Conservation (phyloP, 1,140 invertebrate species). For the Drosophila sp. region DNA sequence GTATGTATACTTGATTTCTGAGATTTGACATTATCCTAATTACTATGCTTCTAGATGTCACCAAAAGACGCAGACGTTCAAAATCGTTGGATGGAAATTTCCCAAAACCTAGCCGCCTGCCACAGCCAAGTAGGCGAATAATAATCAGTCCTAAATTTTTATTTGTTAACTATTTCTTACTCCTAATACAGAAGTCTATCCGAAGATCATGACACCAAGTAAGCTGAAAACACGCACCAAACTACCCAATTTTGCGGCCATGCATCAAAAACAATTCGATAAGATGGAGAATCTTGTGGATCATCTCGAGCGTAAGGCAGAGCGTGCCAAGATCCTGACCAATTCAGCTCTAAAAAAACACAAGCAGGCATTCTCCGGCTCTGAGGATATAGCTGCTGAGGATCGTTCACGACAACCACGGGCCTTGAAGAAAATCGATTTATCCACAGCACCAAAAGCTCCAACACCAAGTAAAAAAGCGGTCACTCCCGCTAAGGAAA, state of each 20-base stretch:
- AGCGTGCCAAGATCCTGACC: slow-evolving; percentile 83
- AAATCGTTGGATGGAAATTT: slow-evolving; percentile 54
- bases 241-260: slow-evolving; percentile 86
- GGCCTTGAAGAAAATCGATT: slow-evolving; percentile 41
- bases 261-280: slow-evolving; percentile 86
- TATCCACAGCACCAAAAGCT: not conserved
- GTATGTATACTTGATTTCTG: slow-evolving; percentile 39
- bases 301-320: slow-evolving; percentile 84
- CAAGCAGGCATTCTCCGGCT: slow-evolving; percentile 15
- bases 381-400: slow-evolving; percentile 24
- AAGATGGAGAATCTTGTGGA: slow-evolving; percentile 87
- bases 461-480: not conserved
- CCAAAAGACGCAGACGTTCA: slow-evolving; percentile 64
- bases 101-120: slow-evolving; percentile 33
- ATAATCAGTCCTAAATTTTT: too few species aligned
- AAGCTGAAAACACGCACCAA: slow-evolving; percentile 81
- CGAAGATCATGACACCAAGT: slow-evolving; percentile 27
- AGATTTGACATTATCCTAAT: not conserved
- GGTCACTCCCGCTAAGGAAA: not conserved
- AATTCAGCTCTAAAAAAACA: slow-evolving; percentile 60
- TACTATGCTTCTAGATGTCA: slow-evolving; percentile 50
- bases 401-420: not conserved
- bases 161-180: not conserved
- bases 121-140: slow-evolving; percentile 54
- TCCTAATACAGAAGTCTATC: slow-evolving; percentile 21